Base-by-base conservation (phyloP, 2,113 vertebrate species). In the Vulpes lagopus region DNA sequence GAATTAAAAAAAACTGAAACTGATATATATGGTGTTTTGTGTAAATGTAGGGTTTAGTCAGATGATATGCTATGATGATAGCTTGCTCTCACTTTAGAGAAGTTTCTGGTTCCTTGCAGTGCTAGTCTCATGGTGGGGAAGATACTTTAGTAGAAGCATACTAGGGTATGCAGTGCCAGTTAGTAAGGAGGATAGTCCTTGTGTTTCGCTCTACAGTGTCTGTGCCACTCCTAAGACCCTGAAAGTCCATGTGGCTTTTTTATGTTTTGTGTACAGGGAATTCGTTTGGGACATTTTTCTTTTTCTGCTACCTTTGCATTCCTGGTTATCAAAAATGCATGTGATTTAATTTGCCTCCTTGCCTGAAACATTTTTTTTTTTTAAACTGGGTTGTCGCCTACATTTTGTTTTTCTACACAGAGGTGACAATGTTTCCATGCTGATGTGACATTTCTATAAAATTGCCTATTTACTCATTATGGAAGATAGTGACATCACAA, bases 11-110 rank as follows among this genome's bases (percentile, higher is more conserved):
- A 92, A 53, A 82, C 64, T 23, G 32, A 93, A 97, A 97, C 10
- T 87, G 97, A 38, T 92, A 93, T 96, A 95, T 97, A 97, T 93
- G 98, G 96, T 85, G 97, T 83, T 93, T 91, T 95, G 97, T 57
- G 17, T 32, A 81, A 97, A 85, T 95, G 23, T 25, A 97, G 3
- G 89, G 82, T 93, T 92, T 97, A 81, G 89, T 97, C 53, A 73
- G 74, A 79, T 71, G 49, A 32, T 85, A 59, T 87, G 59, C 71
- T 83, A 95, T 67, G 8, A 73, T 93, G 94, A 82, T 73, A 53
- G n/a, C 30, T 51, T 64, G 19, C 27, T 95, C 93, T 51, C 43
- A 82, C 59, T 82, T 95, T 90, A 60, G 87, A 67, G 89, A 91
- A 80, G 0, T 0, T 94, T 88, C 84, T 97, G 97, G 65, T 32